Conservation (phyloP, 2,888 invertebrate species). For the Cistogaster globosa region DNA sequence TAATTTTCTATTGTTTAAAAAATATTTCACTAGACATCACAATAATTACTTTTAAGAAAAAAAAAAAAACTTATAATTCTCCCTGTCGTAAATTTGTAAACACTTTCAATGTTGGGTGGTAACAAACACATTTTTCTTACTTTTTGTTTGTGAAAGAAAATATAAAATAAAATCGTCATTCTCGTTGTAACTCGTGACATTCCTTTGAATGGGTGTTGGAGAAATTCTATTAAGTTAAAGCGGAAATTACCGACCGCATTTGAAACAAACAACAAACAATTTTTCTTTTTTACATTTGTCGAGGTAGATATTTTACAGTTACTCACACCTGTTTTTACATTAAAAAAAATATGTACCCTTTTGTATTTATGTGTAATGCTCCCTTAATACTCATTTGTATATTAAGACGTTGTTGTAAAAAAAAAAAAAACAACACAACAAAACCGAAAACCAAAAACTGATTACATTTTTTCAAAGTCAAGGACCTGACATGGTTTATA, state of each 20-base stretch:
- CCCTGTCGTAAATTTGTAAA: conserved; percentile 25
- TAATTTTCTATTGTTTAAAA: conserved; percentile 44
- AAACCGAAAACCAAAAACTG: not conserved
- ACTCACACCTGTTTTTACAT: conserved; percentile 6
- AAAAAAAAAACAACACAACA: not conserved
- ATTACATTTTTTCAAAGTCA: conserved; percentile 64
- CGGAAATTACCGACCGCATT: conserved; percentile 69
- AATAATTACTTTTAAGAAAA: conserved; percentile 60
- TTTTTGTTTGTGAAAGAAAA: not conserved
- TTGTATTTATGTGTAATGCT: conserved; percentile 4
- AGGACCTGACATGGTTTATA: conserved; percentile 63
- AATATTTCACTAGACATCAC: conserved; percentile 58
- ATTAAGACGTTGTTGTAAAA: conserved; percentile 5
- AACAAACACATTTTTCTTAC: not conserved
- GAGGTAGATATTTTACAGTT: not conserved
- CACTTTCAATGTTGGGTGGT: conserved; percentile 32
- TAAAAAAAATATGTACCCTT: not conserved
- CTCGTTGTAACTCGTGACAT: not conserved
- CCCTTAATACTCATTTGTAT: conserved; percentile 5
- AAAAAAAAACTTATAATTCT: conserved; percentile 8
- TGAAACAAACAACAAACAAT: conserved; percentile 59
- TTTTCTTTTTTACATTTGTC: conserved; percentile 39
- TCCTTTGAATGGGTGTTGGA: conserved; percentile 24
- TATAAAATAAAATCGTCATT: conserved; percentile 28
- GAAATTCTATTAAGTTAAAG: conserved; percentile 32